phyloP scores from a whole-genome alignment of 2,797 vertebrate species.

The Hypotaenidia philippensis region DNA sequence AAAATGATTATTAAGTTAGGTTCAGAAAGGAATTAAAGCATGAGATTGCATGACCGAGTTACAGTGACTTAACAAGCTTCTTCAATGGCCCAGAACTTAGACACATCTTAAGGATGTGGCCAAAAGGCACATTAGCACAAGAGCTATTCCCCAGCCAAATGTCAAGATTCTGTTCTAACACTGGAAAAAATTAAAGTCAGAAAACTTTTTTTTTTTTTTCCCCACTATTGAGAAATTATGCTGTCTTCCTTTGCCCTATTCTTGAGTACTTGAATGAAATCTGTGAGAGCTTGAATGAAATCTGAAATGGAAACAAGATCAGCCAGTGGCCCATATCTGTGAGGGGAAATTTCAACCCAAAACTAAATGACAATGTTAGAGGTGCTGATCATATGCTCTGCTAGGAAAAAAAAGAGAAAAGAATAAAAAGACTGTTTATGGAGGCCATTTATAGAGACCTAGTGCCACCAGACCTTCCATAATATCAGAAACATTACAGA shows the following conservation, averaged over 20 bases:
- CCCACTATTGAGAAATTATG: not conserved
- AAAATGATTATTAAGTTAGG: not conserved
- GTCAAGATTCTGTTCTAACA: not conserved
- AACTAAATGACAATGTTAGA: not conserved
- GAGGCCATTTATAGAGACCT: not conserved
- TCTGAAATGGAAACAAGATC: not conserved
- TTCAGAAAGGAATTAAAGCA: conserved; percentile 7
- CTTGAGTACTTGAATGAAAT: not conserved
- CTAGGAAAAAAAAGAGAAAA: not conserved
- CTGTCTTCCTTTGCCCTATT: not conserved
- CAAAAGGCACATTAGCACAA: not conserved
- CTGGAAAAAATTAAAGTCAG: not conserved
- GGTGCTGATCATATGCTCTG: not conserved
- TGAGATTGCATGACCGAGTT: not conserved
- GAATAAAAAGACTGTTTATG: no score
- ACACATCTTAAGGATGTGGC: not conserved
- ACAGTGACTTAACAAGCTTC: not conserved
- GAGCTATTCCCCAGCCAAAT: not conserved
- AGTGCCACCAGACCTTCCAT: not conserved
- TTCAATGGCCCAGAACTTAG: not conserved
- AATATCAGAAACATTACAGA: not conserved
- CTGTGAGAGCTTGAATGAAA: conserved; percentile 1
- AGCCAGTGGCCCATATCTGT: not conserved
- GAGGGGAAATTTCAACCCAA: not conserved
- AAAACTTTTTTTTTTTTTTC: not conserved